phyloP scores from a whole-genome alignment of 1,140 invertebrate genomes.

The Solenopsis invicta region DNA sequence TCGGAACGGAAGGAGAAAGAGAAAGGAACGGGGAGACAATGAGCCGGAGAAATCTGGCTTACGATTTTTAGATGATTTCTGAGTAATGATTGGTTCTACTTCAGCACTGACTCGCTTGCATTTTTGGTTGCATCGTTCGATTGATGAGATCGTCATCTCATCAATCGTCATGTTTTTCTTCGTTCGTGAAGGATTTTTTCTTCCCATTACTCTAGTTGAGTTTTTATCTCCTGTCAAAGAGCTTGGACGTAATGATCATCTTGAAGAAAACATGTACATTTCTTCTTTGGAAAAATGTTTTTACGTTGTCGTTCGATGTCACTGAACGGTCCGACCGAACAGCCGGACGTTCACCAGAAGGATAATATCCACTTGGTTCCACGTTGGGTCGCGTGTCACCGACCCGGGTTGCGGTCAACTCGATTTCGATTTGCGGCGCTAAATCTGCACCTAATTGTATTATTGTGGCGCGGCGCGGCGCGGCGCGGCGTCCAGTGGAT shows the following conservation, averaged over 20 bases:
- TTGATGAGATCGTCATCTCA: too few species aligned
- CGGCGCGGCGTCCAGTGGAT: constrained; percentile 1
- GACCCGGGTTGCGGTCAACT: not conserved
- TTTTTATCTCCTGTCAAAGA: not conserved
- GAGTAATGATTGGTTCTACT: constrained; percentile 1
- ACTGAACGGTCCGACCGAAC: not conserved
- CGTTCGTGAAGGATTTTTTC: not conserved
- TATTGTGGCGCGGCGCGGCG: not conserved
- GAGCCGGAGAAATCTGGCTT: constrained; percentile 37
- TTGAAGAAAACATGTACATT: not conserved
- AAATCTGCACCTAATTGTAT: constrained; percentile 3
- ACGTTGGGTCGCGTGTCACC: constrained; percentile 1
- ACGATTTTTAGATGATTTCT: constrained; percentile 5
- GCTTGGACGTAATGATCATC: not conserved
- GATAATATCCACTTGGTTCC: constrained; percentile 14
- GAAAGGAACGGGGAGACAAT: constrained; percentile 29
- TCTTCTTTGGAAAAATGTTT: not conserved
- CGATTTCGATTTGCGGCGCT: constrained; percentile 20
- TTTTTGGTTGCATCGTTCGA: not conserved
- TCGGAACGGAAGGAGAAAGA: constrained; percentile 25
- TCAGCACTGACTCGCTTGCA: not conserved
- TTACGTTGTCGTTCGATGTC: not conserved
- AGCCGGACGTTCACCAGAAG: constrained; percentile 3
- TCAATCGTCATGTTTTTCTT: not conserved
- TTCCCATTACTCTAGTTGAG: not conserved